These are phyloP conservation scores for Papilio helenus DNA, from an alignment of 1,140 invertebrate species.

Conservation along the genomic window DNA sequence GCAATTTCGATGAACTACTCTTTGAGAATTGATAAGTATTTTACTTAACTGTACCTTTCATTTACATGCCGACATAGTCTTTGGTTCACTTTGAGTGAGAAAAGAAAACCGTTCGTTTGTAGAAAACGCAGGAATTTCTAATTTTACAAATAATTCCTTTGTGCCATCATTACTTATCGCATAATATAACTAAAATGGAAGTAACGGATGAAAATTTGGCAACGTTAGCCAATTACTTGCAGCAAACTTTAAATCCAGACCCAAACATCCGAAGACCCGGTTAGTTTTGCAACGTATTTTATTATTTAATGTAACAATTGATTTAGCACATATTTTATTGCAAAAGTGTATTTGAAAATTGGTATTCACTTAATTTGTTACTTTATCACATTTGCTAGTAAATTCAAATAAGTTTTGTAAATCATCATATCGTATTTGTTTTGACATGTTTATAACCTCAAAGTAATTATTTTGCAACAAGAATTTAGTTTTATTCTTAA, in stretches of 20 bases:
- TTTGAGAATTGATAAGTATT: neutral
- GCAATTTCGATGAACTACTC: neutral
- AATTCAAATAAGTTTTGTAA: constrained; percentile 12
- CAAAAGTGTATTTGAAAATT: constrained; percentile 14
- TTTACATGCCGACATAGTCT: neutral
- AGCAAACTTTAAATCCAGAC: constrained; percentile 95
- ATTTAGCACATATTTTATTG: neutral
- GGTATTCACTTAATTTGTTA: neutral
- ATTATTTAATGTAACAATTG: neutral
- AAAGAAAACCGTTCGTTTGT: neutral
- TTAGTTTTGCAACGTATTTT: constrained; percentile 77
- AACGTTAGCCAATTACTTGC: constrained; percentile 91
- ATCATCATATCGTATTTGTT: constrained; percentile 18
- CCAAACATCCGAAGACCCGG: constrained; percentile 91
- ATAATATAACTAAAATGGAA: constrained; percentile 85
- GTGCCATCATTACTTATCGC: neutral
- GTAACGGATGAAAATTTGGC: constrained; percentile 91
- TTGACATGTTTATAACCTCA: constrained; percentile 27
- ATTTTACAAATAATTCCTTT: neutral
- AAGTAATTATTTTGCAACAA: neutral
- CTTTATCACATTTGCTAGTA: neutral
- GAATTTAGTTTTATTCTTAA: neutral
- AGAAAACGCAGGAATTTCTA: neutral
- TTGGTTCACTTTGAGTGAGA: neutral
- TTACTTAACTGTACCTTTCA: neutral